Base-by-base conservation (phyloP, 2,888 invertebrate genomes). In the Pardosa pseudoannulata region DNA sequence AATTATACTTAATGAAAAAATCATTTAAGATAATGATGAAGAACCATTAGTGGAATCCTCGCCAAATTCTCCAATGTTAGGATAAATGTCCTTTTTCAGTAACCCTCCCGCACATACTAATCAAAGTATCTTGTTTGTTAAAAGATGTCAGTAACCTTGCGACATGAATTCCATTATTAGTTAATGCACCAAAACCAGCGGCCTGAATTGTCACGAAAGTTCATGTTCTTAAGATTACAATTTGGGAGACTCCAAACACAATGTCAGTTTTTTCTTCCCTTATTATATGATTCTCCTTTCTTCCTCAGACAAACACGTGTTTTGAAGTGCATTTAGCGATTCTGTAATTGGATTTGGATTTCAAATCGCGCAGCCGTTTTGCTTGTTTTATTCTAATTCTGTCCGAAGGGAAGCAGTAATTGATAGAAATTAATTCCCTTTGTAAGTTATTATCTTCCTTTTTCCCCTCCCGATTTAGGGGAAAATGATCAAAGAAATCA, bases 61-160 rank as follows among this genome's bases (percentile, higher is more conserved):
- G 83, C 73, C 73, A 68, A 85, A 11, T 19, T 16, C 31, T 46
- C 16, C 64, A 65, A 65, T 71, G 71, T 41, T 16, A 2, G 23
- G 29, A 27, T 16, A 46, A 64, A 75, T 27, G 23, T 19, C 11
- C 36, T 32, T 6, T 13, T 27, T 6, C 13, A 32, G 73, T 73
- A 85, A 85, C 72, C 82, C 82, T 23, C 16, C 32, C 41, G 56
- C 31, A 72, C 73, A 73, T 78, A 78, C 78, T 85, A 85, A 85
- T 85, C 83, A 85, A 72, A 78, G 78, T 82, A 75, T 79, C 73
- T 79, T 85, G 78, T 85, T 85, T 76, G 83, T 85, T 85, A 85
- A 73, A 85, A 68, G 67, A 85, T 79, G 83, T 85, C 83, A 73
- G 56, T 67, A 78, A 78, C 78, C 73, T 73, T 36, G 23, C 71